phyloP scores from a whole-genome alignment of 1,140 invertebrate species.

The Drosophila tsacasi region DNA sequence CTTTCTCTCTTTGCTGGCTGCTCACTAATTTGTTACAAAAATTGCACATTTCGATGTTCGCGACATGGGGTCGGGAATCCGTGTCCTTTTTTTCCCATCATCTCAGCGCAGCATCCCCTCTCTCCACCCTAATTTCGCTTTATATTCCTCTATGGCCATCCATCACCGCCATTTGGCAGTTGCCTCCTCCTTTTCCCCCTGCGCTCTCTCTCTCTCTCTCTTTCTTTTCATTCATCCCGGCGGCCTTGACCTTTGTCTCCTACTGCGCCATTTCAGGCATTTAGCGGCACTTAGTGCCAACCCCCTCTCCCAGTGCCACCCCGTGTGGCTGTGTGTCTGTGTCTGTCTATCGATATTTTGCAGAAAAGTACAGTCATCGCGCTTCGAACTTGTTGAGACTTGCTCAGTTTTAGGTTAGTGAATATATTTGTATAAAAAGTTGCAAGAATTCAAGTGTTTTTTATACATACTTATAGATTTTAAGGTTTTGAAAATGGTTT shows the following conservation, averaged over 20 bases:
- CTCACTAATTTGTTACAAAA: conserved; percentile 77
- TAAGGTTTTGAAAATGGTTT: too few species aligned
- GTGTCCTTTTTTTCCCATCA: conserved; percentile 45
- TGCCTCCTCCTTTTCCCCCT: conserved; percentile 42
- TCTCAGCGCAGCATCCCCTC: conserved; percentile 47
- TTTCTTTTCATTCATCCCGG: conserved; percentile 32
- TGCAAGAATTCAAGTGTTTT: neutral
- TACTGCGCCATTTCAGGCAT: conserved; percentile 69
- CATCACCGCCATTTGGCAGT: conserved; percentile 75
- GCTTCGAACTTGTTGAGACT: neutral
- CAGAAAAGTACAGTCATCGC: conserved; percentile 11
- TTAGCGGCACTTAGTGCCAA: conserved; percentile 61
- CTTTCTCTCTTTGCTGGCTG: neutral
- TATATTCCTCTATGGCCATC: conserved; percentile 44
- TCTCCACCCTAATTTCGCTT: conserved; percentile 4
- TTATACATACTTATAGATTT: neutral
- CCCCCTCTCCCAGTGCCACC: conserved; percentile 15
- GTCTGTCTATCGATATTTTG: neutral
- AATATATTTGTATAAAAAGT: neutral
- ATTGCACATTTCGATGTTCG: conserved; percentile 69
- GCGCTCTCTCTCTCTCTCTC: neutral
- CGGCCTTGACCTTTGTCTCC: conserved; percentile 71
- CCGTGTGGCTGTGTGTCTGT: neutral
- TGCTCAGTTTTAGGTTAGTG: too few species aligned
- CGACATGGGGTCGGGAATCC: conserved; percentile 55